Conservation (phyloP, 2,888 invertebrate species). For the Cosmia pyralina region DNA sequence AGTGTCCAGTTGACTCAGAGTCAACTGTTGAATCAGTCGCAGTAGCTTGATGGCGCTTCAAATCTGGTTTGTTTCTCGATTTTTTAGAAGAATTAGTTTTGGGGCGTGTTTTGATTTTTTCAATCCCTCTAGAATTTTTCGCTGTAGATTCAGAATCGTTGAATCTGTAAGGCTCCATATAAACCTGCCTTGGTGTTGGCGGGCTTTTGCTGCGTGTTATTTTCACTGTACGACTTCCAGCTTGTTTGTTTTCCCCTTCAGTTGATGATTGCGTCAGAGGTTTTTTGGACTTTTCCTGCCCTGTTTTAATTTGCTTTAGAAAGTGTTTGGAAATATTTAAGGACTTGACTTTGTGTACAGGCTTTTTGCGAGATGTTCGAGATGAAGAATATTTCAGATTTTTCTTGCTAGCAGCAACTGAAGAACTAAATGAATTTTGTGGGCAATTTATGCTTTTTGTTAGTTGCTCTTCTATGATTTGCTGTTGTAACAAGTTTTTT, state of each 20-base stretch:
- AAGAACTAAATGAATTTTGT: conserved; percentile 35
- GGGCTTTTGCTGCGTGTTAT: conserved; percentile 73
- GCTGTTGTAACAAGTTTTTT: conserved; percentile 76
- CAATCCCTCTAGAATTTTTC: conserved; percentile 31
- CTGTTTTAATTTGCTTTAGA: conserved; percentile 60
- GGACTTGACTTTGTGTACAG: conserved; percentile 84
- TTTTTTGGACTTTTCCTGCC: conserved; percentile 42
- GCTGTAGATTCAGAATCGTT: conserved; percentile 52
- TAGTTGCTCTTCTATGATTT: conserved; percentile 72
- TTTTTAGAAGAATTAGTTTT: conserved; percentile 13
- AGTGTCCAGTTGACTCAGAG: conserved; percentile 65
- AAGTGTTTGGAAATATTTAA: conserved; percentile 83
- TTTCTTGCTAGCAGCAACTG: conserved; percentile 31
- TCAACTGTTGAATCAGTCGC: conserved; percentile 67
- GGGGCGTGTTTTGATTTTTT: conserved; percentile 27
- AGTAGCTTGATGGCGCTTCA: conserved; percentile 52
- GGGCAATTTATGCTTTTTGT: conserved; percentile 45
- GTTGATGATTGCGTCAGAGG: conserved; percentile 66
- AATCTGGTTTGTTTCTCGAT: conserved; percentile 2
- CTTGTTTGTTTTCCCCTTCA: conserved; percentile 58
- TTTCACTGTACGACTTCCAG: conserved; percentile 32
- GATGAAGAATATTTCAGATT: conserved; percentile 33
- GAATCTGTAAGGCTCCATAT: conserved; percentile 49
- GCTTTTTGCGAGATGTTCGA: conserved; percentile 70
- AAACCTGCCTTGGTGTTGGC: conserved; percentile 69